Percentiles rank a stretch among this genome's conserved stretches.
Conservation (phyloP, 2,888 invertebrate species). For the Nymphalis polychloros region DNA sequence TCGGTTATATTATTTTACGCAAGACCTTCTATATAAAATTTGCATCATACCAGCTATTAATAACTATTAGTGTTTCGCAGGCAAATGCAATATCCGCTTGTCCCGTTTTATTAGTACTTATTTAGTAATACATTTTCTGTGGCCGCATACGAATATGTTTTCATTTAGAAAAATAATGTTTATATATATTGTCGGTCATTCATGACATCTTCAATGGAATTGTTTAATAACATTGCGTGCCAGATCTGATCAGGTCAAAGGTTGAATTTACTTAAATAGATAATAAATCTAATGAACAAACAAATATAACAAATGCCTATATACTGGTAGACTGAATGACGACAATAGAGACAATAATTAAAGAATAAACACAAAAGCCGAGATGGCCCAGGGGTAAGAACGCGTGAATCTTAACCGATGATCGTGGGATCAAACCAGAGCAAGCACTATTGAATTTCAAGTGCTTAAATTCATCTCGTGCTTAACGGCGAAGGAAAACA, state of each 20-base stretch:
- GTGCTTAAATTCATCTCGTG: too few relatives aligned
- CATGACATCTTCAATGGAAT: conserved; percentile 7
- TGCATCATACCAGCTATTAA: conserved; percentile 19
- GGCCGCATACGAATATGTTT: not conserved
- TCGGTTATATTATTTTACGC: too few relatives aligned
- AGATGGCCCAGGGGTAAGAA: too few relatives aligned
- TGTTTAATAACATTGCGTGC: not conserved
- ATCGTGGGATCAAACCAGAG: too few relatives aligned
- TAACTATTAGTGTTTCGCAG: conserved; percentile 2
- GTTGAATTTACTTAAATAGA: not conserved
- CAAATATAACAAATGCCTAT: not conserved
- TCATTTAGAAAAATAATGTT: not conserved
- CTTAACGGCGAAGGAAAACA: too few relatives aligned
- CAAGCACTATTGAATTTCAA: too few relatives aligned
- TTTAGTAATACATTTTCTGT: not conserved
- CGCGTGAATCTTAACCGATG: too few relatives aligned
- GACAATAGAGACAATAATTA: not conserved
- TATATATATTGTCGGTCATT: not conserved
- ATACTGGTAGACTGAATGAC: not conserved
- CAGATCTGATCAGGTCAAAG: not conserved
- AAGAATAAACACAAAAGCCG: not conserved
- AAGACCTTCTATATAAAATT: conserved; percentile 11
- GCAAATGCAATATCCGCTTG: conserved; percentile 26
- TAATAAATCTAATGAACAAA: not conserved
- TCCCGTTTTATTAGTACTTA: conserved; percentile 12